These are phyloP conservation scores for Pogonognathellus flavescens DNA, from an alignment of 1,140 invertebrate genomes.

Conservation along the genomic window DNA sequence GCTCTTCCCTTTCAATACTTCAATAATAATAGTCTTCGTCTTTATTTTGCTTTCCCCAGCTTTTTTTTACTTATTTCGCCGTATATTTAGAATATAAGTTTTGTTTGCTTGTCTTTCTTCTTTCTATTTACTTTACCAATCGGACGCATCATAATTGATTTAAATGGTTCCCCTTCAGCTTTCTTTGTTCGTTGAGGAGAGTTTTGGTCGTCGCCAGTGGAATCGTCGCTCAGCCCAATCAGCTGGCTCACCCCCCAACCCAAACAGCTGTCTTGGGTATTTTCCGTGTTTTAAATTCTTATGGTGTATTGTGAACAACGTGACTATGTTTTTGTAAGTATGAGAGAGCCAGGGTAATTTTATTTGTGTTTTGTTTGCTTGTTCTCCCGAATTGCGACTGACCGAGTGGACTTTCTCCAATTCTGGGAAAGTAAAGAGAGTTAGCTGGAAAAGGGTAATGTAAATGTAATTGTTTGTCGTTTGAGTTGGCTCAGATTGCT, in stretches of 20 bases:
- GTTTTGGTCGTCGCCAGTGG: neutral
- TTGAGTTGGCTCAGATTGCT: slow-evolving; percentile 8
- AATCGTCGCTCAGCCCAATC: neutral
- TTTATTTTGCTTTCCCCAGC: neutral
- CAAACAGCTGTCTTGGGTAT: neutral
- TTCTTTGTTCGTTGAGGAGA: neutral
- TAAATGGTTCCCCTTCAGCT: neutral
- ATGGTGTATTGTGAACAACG: too few species aligned
- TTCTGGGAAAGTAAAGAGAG: neutral
- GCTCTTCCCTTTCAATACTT: neutral
- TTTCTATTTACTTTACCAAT: slow-evolving; percentile 37
- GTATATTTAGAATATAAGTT: neutral
- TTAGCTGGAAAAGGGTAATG: neutral
- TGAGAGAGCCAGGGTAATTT: too few species aligned
- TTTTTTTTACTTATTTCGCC: neutral
- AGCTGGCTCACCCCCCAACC: neutral
- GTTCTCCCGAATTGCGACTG: too few species aligned
- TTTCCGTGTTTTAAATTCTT: too few species aligned
- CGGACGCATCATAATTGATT: slow-evolving; percentile 28
- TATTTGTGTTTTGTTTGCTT: too few species aligned
- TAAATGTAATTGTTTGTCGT: neutral
- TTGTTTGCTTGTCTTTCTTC: neutral
- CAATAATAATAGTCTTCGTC: too few species aligned
- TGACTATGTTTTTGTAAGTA: too few species aligned
- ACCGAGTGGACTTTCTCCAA: neutral